phyloP scores from a whole-genome alignment of 2,888 invertebrate species.

The Pogonocherus hispidulus region DNA sequence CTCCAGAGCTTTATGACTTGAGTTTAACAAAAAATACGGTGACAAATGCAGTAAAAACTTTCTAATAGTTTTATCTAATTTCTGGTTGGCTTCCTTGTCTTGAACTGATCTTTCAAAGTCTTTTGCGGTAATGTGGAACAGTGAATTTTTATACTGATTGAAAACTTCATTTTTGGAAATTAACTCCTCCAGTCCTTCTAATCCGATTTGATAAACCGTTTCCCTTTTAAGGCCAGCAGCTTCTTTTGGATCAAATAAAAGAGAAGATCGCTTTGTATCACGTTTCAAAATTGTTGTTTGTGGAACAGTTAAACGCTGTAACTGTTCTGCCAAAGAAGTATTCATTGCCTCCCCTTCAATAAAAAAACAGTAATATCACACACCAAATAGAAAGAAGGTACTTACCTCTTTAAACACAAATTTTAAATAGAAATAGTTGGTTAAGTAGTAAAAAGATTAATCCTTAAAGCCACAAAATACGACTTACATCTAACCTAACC shows the following conservation, averaged over 20 bases:
- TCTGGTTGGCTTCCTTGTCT: slow-evolving; percentile 79
- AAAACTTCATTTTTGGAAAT: slow-evolving; percentile 81
- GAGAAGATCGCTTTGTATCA: slow-evolving; percentile 82
- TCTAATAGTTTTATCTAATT: slow-evolving; percentile 81
- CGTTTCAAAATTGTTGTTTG: slow-evolving; percentile 79
- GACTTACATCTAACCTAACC: too few species aligned
- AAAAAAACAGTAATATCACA: neutral
- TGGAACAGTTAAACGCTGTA: slow-evolving; percentile 81
- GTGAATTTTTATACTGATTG: slow-evolving; percentile 77
- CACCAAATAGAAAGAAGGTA: neutral
- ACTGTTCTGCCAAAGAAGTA: slow-evolving; percentile 85
- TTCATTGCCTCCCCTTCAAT: slow-evolving; percentile 66
- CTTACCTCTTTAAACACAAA: too few species aligned
- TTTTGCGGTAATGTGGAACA: slow-evolving; percentile 84
- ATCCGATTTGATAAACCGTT: slow-evolving; percentile 88
- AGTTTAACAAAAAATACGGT: slow-evolving; percentile 89
- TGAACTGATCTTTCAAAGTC: slow-evolving; percentile 87
- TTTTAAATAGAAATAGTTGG: too few species aligned
- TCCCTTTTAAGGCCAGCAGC: slow-evolving; percentile 89
- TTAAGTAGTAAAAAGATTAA: too few species aligned
- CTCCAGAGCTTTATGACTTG: slow-evolving; percentile 92
- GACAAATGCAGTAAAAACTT: slow-evolving; percentile 86
- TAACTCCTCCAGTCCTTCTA: slow-evolving; percentile 88
- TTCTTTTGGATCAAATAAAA: slow-evolving; percentile 91
- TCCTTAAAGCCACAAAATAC: too few species aligned